Evolutionary conservation across 2,797 vertebrate genomes (phyloP), one percentile per base, ranked within the genome.

Genomic region (Melanotaenia trifasciata): DNA sequence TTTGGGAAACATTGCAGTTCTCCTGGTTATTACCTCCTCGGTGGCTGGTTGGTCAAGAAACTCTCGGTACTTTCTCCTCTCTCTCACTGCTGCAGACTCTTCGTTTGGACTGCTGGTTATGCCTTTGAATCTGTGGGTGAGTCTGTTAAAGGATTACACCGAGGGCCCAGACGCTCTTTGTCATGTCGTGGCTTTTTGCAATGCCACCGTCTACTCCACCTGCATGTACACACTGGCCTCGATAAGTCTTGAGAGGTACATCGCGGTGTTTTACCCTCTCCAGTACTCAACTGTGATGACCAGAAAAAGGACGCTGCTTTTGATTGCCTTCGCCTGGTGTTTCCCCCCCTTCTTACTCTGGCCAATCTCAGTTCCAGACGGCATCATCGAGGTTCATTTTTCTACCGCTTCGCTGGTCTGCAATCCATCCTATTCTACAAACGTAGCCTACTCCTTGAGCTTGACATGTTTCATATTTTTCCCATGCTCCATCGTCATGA

Each of bases 1-100:
- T 22, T 50, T 96, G 81, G 95, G 95, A 16, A 97, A 96, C 28
- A 83, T 94, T 3, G 93, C 95, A 3, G 96, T 96, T 56, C 87
- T 96, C 13, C 72, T 94, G 35, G 96, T 96, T 10, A 95, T 96
- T 24, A 85, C 92, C n/a, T 96, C 96, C 0, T 93, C 95, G 0
- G 96, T 96, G 58, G 90, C 94, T 0, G 96, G 96, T 1, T 96
- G 96, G 96, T 95, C 95, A 0, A 90, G 92, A 51, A 96, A 95
- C 88, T 95, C 95, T 3, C 91, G 96, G 5, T 95, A 95, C 81
- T 92, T 95, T 22, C 89, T 96, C 1, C 91, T 96, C 5, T 96
- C 95, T 1, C 89, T 96, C 64, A 95, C 95, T 0, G 94, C 87
- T 0, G 95, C 95, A 0, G 95, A 96, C 78, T 95, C 95, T 0